phyloP scores from a whole-genome alignment of 2,113 vertebrate species.

The Apaloderma vittatum region DNA sequence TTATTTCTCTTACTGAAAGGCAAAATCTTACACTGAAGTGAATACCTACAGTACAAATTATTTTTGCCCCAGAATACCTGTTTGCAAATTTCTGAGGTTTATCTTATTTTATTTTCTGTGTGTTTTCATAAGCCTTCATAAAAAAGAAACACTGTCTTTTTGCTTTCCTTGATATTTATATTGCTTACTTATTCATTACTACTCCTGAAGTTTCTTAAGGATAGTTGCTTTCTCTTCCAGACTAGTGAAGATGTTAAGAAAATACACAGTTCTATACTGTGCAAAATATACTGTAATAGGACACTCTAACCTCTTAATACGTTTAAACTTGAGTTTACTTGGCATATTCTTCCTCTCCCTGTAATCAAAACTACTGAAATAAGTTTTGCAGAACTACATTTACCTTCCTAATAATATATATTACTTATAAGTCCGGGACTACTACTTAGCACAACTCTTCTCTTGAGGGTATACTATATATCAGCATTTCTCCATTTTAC shows the following conservation, averaged over 20 bases:
- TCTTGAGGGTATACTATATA: not conserved
- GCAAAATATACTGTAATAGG: not conserved
- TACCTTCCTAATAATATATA: not conserved
- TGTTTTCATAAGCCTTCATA: conserved; percentile 8
- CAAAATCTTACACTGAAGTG: not conserved
- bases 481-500: not conserved
- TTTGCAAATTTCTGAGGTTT: conserved; percentile 15
- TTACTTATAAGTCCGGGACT: not conserved
- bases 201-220: not conserved
- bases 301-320: not conserved
- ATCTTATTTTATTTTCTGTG: conserved; percentile 10
- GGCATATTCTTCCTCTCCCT: not conserved
- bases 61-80: conserved; percentile 22
- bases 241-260: not conserved
- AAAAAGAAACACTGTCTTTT: not conserved
- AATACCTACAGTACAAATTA: conserved; percentile 17
- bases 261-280: not conserved
- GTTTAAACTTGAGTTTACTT: not conserved
- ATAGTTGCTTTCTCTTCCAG: not conserved
- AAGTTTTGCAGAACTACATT: not conserved
- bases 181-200: not conserved
- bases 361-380: not conserved
- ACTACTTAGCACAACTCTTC: not conserved
- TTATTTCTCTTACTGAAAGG: conserved; percentile 38
- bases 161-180: not conserved